Evolutionary conservation across 2,113 vertebrate species (phyloP), one percentile per base, ranked within the genome.

Genomic region (Datnioides undecimradiatus): DNA sequence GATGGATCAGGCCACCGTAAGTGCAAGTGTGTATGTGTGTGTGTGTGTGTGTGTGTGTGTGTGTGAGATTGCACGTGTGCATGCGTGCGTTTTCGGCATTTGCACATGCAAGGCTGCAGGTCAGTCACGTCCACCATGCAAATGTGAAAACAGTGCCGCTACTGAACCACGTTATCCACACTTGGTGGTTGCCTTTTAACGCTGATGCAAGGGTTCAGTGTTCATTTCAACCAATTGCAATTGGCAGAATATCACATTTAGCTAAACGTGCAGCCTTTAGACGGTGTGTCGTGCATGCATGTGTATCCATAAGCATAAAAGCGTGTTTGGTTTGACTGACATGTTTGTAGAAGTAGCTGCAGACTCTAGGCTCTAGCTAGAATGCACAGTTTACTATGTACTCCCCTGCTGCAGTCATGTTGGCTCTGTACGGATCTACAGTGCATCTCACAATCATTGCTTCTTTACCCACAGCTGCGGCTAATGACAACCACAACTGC

Each of bases 1-100:
- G 76, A 79, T 94, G 90, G 96, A 97, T 67, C 91, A 93, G 89
- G 91, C 91, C 89, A 94, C 95, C 94, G 95, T 96, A 97, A 97
- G 96, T 97, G 90, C 59, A 58, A 69, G 78, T 43, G 57, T 27
- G 55, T 46, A 19, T 51, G 36, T 95, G 85, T 13, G 21, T 59
- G 51, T n/a, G 33, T 41, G 36, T 4, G 8, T 34, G 51, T 49
- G 16, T 48, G 57, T 6, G 3, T 65, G n/a, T n/a, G n/a, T n/a
- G n/a, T n/a, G n/a, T n/a, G n/a, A n/a, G n/a, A n/a, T n/a, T n/a
- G n/a, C n/a, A n/a, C n/a, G n/a, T n/a, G 8, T 34, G 51, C 58
- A 21, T 48, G 57, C 9, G 3, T 65, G n/a, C n/a, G n/a, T n/a
- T n/a, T n/a, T n/a, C n/a, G n/a, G n/a, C n/a, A n/a, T n/a, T n/a